Base-by-base conservation (phyloP, 2,113 vertebrate genomes). In the Setophaga kirtlandii region DNA sequence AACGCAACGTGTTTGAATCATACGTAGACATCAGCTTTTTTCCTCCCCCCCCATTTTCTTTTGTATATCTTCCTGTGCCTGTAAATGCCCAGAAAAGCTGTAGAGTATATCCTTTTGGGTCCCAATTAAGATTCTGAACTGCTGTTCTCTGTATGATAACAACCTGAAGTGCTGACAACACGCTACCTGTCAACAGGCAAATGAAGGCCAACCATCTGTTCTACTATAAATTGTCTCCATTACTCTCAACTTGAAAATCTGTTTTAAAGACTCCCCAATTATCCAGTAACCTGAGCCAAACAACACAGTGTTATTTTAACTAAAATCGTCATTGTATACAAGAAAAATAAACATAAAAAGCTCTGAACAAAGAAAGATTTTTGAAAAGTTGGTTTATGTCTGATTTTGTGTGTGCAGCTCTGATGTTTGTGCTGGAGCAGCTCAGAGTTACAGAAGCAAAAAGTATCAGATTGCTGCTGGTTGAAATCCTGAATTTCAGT, bases 121-220 rank as follows among this genome's bases (percentile, higher is more conserved):
- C 98, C 98, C 98, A 99, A 99, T 99, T 99, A 99, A 98, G 98
- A 97, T 98, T 98, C 98, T 98, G 98, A 99, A 97, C 98, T 99
- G 98, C 98, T 99, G 98, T 98, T 98, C 98, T 98, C 98, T 98
- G 97, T 98, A 98, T 97, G 97, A 98, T 97, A 97, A 98, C 98
- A 99, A 98, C 98, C 98, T 97, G 97, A 98, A 98, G 98, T 98
- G 98, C 98, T 98, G 98, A 99, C 98, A 98, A 98, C 98, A 98
- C 97, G 97, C 98, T 99, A 99, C 98, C 98, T 99, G 98, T 99
- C 99, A 98, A 98, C 98, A 98, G 97, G 98, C 98, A 98, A 98
- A 98, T 98, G 98, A 98, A 98, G 97, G 98, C 98, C 97, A 97
- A 96, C 98, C 99, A 99, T 99, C 99, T 99, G 99, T 98, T 99